Conservation (phyloP, 2,888 invertebrate species). For the Meghimatium bilineatum region DNA sequence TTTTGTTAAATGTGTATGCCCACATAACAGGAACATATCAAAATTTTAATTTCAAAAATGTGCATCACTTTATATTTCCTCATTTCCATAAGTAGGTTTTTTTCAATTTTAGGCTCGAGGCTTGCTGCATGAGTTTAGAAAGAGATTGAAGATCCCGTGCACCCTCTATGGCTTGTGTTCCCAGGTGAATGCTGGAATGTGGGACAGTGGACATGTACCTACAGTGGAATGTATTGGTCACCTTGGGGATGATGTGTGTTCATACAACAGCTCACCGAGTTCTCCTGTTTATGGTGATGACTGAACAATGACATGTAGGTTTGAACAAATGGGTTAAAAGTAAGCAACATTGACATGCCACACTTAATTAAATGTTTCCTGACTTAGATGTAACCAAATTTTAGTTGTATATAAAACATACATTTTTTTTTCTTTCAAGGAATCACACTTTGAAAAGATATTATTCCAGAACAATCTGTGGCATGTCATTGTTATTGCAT, state of each 20-base stretch:
- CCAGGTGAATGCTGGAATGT: constrained; percentile 93
- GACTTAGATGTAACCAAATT: neutral
- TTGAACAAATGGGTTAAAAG: neutral
- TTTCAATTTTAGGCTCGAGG: constrained; percentile 84
- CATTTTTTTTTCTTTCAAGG: neutral
- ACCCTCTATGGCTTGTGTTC: constrained; percentile 91
- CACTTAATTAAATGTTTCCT: neutral
- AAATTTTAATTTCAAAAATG: neutral
- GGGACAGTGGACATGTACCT: constrained; percentile 94
- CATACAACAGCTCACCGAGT: constrained; percentile 56
- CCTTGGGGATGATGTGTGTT: constrained; percentile 63
- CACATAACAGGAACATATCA: too few relatives aligned
- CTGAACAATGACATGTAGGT: constrained; percentile 1
- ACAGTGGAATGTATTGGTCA: constrained; percentile 85
- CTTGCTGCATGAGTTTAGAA: constrained; percentile 92
- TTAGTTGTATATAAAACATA: neutral
- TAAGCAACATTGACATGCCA: neutral
- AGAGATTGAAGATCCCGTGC: constrained; percentile 90
- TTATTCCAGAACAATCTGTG: neutral
- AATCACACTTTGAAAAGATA: neutral
- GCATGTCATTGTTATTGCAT: neutral
- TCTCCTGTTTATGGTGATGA: constrained; percentile 47
- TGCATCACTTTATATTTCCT: neutral
- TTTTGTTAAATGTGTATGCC: too few relatives aligned
- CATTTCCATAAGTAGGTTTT: neutral